phyloP scores from a whole-genome alignment of 2,888 invertebrate genomes.

The Diaperis boleti region DNA sequence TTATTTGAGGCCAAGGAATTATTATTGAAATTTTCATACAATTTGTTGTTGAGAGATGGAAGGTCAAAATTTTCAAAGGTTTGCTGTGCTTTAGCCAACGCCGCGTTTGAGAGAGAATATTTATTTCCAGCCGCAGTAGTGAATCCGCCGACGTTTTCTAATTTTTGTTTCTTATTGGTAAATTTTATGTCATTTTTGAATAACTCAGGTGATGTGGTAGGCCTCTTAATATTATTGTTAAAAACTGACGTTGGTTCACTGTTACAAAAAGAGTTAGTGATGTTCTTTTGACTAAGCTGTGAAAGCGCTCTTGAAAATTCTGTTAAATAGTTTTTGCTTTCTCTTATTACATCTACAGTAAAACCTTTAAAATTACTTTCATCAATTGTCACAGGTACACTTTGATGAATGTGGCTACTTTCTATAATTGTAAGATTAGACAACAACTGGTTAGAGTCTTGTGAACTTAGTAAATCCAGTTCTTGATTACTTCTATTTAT shows the following conservation, averaged over 20 bases:
- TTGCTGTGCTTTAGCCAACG: neutral
- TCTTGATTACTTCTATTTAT: neutral
- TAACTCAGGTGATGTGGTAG: too few species aligned
- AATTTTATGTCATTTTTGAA: too few species aligned
- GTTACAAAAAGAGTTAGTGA: too few species aligned
- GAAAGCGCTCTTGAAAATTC: neutral
- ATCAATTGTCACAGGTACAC: too few species aligned
- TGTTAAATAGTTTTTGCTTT: neutral
- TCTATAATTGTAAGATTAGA: neutral
- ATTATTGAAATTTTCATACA: too few species aligned
- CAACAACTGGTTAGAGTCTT: neutral
- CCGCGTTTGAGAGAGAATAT: neutral
- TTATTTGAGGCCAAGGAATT: conserved; percentile 2
- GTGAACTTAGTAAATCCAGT: neutral
- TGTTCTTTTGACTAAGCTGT: neutral
- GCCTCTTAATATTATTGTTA: too few species aligned
- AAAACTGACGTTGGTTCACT: too few species aligned
- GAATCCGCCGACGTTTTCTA: too few species aligned
- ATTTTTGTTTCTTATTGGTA: too few species aligned
- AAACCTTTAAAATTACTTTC: neutral
- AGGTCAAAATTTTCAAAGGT: conserved; percentile 1
- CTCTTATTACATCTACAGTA: neutral
- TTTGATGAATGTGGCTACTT: too few species aligned
- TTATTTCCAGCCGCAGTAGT: neutral
- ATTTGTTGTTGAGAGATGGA: too few species aligned